Evolutionary conservation across 2,113 vertebrate species (phyloP), one percentile per base, ranked within the genome.

Genomic region (Eulemur rufifrons): DNA sequence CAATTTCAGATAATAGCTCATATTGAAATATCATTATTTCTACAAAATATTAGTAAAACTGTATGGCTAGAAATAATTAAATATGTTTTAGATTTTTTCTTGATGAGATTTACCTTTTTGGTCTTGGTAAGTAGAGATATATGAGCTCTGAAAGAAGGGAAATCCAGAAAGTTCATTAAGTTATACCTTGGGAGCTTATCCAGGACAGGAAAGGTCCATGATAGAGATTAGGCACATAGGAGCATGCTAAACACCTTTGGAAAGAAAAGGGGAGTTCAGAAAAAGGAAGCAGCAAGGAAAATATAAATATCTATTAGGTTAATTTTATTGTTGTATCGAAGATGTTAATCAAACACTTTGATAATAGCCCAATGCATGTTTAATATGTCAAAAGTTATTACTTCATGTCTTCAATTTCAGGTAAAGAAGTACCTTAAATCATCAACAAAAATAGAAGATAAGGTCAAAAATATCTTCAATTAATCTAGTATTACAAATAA

Each of bases 131-230:
- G 20, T 73, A 52, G 23, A 86, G 21, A 50, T 5, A 85, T 7
- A 37, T 52, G 18, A 66, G 8, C 29, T 47, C 23, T 76, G 23
- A 18, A 86, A 52, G 25, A 94, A 90, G 76, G 42, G 1, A 8
- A 9, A 78, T 66, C 52, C 34, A 76, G 54, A 37, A 92, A 23
- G 8, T 84, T 64, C 71, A 7, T 25, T 63, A 50, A 95, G 45
- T 95, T 76, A 17, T 61, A 81, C 34, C 1, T 27, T 89, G 6
- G 14, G 17, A 61, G 11, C 4, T 45, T 90, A 1, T 61, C 13
- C 13, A 59, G 1, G 2, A 11, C 32, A 64, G 9, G 12, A 1
- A 66, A 39, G 6, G 0, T 23, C 0, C 50, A 4, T 15, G 61
- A 18, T 21, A 87, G 27, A 45, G 10, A 25, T 6, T 13, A 85